These are phyloP conservation scores for Platysteira castanea DNA, from an alignment of 2,113 vertebrate species.

Conservation along the genomic window DNA sequence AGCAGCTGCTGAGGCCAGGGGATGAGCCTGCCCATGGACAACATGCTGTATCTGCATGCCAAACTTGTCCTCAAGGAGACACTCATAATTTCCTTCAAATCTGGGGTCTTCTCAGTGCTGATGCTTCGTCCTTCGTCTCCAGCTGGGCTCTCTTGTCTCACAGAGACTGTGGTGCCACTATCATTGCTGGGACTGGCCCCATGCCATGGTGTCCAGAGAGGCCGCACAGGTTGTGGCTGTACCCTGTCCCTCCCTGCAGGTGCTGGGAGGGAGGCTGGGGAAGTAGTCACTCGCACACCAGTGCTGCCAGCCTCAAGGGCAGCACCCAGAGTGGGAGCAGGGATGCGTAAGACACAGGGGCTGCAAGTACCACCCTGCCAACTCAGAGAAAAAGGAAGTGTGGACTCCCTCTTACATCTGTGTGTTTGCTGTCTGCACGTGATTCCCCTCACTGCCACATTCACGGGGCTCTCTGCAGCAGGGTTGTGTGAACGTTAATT, in stretches of 20 bases:
- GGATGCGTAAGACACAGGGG: neutral
- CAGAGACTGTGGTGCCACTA: fast-evolving
- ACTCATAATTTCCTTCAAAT: neutral
- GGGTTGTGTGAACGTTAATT: neutral
- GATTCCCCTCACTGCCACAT: neutral
- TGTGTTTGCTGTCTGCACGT: neutral
- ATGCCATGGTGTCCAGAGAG: fast-evolving
- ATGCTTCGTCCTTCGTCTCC: neutral
- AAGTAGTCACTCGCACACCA: fast-evolving
- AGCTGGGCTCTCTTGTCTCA: neutral
- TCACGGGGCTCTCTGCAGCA: neutral
- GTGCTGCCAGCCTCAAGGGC: neutral
- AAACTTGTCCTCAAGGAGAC: no score
- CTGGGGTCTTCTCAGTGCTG: neutral
- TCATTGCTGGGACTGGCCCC: neutral
- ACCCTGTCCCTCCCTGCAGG: neutral
- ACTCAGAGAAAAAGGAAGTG: neutral
- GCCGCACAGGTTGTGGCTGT: fast-evolving
- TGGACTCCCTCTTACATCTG: neutral
- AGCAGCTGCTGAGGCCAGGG: neutral
- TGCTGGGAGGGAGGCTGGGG: neutral
- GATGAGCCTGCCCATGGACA: neutral
- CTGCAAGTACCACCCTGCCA: neutral
- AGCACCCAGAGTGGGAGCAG: fast-evolving
- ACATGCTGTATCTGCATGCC: fast-evolving